These are phyloP conservation scores for Tricholaema leucomelas DNA, from an alignment of 2,113 vertebrate species.

Conservation along the genomic window DNA sequence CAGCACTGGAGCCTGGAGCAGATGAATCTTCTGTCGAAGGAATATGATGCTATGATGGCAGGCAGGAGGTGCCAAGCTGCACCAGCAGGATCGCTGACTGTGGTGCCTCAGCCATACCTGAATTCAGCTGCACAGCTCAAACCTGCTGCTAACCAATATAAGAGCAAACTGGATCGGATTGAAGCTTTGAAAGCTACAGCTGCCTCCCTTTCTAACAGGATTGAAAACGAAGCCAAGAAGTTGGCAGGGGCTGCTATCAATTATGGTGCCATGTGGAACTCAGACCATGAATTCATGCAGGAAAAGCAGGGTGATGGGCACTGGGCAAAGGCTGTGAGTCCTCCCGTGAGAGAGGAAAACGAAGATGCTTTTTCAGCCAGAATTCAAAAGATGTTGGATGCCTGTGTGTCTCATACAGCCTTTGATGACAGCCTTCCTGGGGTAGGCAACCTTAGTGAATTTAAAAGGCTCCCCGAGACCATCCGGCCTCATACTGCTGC, in stretches of 20 bases:
- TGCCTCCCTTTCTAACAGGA: constrained; percentile 89
- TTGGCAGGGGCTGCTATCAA: constrained; percentile 84
- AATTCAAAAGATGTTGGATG: constrained; percentile 81
- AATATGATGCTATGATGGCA: constrained; percentile 69
- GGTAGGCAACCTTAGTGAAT: constrained; percentile 80
- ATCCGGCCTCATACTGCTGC: constrained; percentile 66
- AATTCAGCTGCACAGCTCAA: constrained; percentile 68
- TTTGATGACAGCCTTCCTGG: constrained; percentile 84
- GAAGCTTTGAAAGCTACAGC: constrained; percentile 94
- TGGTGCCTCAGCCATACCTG: constrained; percentile 61
- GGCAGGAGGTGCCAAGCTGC: constrained; percentile 54
- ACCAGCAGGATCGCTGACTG: constrained; percentile 32
- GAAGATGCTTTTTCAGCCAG: constrained; percentile 76
- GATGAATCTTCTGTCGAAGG: constrained; percentile 72
- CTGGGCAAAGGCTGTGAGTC: constrained; percentile 78
- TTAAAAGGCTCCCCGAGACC: constrained; percentile 78
- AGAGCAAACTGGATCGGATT: constrained; percentile 84
- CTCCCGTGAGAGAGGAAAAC: constrained; percentile 79
- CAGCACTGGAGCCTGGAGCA: constrained; percentile 82
- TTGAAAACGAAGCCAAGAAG: constrained; percentile 91
- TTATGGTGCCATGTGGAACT: constrained; percentile 73
- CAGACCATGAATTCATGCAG: constrained; percentile 61
- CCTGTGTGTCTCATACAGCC: constrained; percentile 76
- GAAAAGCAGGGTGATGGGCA: constrained; percentile 56
- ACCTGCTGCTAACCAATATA: constrained; percentile 69